Conservation (phyloP, 2,113 vertebrate genomes). For the Rissa tridactyla region DNA sequence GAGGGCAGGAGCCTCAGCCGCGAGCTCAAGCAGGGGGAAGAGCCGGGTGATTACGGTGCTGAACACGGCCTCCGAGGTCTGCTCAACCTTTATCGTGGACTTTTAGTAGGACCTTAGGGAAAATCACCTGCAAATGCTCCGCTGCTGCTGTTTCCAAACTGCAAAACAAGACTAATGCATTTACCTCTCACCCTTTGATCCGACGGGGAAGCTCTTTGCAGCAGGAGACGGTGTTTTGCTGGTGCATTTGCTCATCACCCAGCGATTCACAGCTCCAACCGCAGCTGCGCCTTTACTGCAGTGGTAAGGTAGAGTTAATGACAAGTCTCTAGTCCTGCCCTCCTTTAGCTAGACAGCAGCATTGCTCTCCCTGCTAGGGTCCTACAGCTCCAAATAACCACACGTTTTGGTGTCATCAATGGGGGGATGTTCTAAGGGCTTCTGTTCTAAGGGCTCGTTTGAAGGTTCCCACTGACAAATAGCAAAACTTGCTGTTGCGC, state of each 20-base stretch:
- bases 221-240: not conserved
- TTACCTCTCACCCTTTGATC: not conserved
- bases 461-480: not conserved
- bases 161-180: not conserved
- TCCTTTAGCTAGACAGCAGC: not conserved
- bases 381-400: not conserved
- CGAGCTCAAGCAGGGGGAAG: not conserved
- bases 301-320: not conserved
- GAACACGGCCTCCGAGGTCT: not conserved
- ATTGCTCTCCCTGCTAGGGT: accelerated
- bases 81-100: not conserved
- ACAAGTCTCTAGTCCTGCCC: not conserved
- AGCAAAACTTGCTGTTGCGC: too few species aligned
- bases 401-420: accelerated
- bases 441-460: not conserved
- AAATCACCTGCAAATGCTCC: not conserved
- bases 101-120: slow-evolving; percentile 34
- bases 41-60: not conserved
- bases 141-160: not conserved
- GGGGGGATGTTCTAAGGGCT: not conserved
- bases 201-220: not conserved
- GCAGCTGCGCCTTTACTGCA: not conserved
- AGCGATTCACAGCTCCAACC: not conserved
- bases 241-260: not conserved
- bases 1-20: not conserved